Conservation (phyloP, 2,113 vertebrate species). For the Clinocottus analis region DNA sequence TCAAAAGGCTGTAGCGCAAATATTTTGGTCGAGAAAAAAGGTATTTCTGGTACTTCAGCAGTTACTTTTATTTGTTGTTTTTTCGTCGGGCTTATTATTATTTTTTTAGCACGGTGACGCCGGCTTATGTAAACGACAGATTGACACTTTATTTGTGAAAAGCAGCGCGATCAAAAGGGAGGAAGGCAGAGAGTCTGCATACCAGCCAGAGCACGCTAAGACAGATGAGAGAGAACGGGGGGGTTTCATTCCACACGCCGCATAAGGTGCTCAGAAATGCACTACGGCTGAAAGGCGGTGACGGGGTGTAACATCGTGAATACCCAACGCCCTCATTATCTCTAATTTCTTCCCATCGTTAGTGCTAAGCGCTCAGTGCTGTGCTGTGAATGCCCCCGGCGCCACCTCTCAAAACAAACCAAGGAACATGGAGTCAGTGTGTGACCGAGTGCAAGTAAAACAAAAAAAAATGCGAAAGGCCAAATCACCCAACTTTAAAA, state of each 20-base stretch:
- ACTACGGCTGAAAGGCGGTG: slow-evolving; percentile 34
- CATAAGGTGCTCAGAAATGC: slow-evolving; percentile 9
- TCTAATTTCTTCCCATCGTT: slow-evolving; percentile 40
- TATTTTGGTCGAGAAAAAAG: slow-evolving; percentile 12
- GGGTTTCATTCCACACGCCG: slow-evolving; percentile 25
- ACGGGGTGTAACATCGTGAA: slow-evolving; percentile 38
- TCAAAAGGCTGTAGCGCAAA: slow-evolving; percentile 18
- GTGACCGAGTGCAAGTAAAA: neutral
- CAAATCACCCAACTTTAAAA: neutral
- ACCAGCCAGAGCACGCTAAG: slow-evolving; percentile 23
- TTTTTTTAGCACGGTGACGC: slow-evolving; percentile 22
- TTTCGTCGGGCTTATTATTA: slow-evolving; percentile 11
- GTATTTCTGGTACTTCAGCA: slow-evolving; percentile 7
- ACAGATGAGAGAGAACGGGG: neutral
- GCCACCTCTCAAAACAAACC: slow-evolving; percentile 15
- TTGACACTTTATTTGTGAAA: slow-evolving; percentile 44
- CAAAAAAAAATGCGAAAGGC: neutral
- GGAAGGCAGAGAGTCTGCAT: neutral
- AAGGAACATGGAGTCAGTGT: neutral
- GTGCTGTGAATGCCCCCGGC: neutral
- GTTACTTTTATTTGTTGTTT: slow-evolving; percentile 2
- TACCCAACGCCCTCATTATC: slow-evolving; percentile 39
- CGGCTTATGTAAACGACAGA: slow-evolving; percentile 43
- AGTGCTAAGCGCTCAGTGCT: neutral
- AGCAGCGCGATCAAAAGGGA: slow-evolving; percentile 43